A percentile compares a stretch with the other conserved stretches of the same genome.
These are phyloP conservation scores for Actinostola sp. DNA, from an alignment of 92 coral and sea anemone species.

Conservation along the genomic window DNA sequence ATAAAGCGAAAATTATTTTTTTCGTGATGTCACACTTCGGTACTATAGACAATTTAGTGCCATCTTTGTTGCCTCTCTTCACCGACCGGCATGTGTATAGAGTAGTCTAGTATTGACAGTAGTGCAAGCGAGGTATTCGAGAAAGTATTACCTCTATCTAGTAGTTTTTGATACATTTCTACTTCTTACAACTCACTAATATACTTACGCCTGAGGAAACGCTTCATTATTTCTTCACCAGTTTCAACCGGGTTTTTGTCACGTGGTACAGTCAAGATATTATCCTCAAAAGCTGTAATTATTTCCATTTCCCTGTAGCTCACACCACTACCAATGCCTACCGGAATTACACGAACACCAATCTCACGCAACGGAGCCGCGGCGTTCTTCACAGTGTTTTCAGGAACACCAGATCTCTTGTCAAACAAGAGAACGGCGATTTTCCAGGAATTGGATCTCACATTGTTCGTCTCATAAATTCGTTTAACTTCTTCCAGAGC, in stretches of 20 bases:
- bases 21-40: too few species aligned
- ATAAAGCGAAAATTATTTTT: too few species aligned
- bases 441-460: slow-evolving; percentile 35
- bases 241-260: slow-evolving; percentile 21
- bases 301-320: slow-evolving; percentile 29
- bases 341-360: slow-evolving; percentile 36
- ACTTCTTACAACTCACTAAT: too few species aligned
- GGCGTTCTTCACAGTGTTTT: slow-evolving; percentile 5
- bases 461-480: slow-evolving; percentile 14
- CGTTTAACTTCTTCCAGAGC: slow-evolving; percentile 23
- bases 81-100: too few species aligned
- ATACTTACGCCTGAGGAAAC: slow-evolving; percentile 31
- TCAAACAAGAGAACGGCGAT: slow-evolving; percentile 26
- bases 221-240: slow-evolving; percentile 38
- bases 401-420: slow-evolving; percentile 12
- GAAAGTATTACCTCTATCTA: too few species aligned
- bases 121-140: too few species aligned
- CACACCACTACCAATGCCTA: slow-evolving; percentile 28
- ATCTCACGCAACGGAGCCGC: slow-evolving; percentile 31
- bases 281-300: slow-evolving; percentile 34
- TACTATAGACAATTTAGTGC: too few species aligned
- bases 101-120: too few species aligned
- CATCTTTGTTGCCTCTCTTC: too few species aligned
- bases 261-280: slow-evolving; percentile 15
- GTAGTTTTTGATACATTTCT: too few species aligned